Evolutionary conservation across 1,140 invertebrate genomes (phyloP).

Genomic region (Bombus huntii): DNA sequence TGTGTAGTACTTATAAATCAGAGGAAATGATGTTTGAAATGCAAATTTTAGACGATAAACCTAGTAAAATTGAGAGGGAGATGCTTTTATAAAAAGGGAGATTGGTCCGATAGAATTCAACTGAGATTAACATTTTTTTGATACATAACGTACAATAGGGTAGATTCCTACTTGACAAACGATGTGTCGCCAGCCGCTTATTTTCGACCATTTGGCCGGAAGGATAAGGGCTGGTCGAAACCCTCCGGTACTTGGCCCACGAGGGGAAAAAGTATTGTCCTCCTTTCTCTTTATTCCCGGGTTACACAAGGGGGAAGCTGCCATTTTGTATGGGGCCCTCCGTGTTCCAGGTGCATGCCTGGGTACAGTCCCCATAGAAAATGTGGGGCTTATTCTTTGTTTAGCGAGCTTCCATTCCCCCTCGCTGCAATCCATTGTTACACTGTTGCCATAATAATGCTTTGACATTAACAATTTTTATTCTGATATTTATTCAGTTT

Average conservation of each 20-base stretch:
- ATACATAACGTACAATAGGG: conserved; percentile 9
- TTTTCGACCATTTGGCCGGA: conserved; percentile 74
- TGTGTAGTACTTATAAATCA: neutral
- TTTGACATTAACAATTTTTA: neutral
- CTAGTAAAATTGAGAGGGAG: neutral
- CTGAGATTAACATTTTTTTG: conserved; percentile 27
- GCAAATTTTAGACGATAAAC: neutral
- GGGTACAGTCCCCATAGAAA: conserved; percentile 81
- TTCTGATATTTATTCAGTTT: neutral
- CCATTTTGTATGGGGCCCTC: conserved; percentile 81
- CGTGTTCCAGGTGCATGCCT: conserved; percentile 79
- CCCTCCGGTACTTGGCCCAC: conserved; percentile 67
- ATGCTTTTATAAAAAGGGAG: neutral
- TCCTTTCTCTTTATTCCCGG: conserved; percentile 71
- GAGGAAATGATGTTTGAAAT: neutral
- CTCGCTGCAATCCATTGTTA: neutral
- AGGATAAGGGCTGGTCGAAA: conserved; percentile 71
- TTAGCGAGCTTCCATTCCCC: conserved; percentile 47
- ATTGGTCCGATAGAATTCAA: neutral
- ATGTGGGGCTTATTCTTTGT: conserved; percentile 71
- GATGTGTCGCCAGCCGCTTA: conserved; percentile 57
- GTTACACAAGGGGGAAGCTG: conserved; percentile 72
- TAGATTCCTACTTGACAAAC: conserved; percentile 44
- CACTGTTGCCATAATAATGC: neutral
- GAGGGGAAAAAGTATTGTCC: conserved; percentile 79